A percentile compares a stretch with the other conserved stretches of the same genome.
Evolutionary conservation across 2,888 invertebrate species (phyloP).

Genomic region (Cantharis rufa): DNA sequence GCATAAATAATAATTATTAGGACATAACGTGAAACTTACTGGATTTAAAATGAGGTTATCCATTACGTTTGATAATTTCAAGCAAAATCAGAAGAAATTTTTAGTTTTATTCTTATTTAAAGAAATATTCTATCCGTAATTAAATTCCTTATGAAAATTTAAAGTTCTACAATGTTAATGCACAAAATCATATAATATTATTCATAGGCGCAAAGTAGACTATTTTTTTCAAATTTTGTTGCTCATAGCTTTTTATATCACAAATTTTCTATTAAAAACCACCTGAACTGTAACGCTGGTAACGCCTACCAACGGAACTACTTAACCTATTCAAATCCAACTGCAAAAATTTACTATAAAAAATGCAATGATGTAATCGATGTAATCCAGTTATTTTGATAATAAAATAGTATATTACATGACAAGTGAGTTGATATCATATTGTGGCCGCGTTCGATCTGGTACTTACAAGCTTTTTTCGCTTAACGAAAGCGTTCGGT

Average conservation of each 20-base stretch:
- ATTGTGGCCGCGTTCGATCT: no score
- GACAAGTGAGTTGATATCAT: no score
- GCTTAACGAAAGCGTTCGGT: no score
- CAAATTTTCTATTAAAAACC: neutral
- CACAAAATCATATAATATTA: neutral
- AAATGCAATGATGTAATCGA: neutral
- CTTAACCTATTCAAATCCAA: neutral
- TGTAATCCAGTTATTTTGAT: no score
- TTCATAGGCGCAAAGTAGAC: no score
- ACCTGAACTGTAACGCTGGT: neutral
- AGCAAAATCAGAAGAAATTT: neutral
- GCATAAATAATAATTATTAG: neutral
- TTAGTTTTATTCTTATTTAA: neutral
- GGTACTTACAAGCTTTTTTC: no score
- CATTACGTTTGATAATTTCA: slow-evolving; percentile 1
- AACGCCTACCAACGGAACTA: neutral
- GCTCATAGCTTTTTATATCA: neutral
- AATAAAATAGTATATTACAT: no score
- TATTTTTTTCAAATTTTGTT: no score
- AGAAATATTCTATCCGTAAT: no score
- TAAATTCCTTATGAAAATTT: neutral
- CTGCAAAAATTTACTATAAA: neutral
- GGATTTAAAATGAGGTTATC: slow-evolving; percentile 8
- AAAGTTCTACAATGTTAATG: neutral
- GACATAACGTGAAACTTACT: slow-evolving; percentile 2